Evolutionary conservation across 1,140 invertebrate genomes (phyloP).

Genomic region (Heterodera carotae): DNA sequence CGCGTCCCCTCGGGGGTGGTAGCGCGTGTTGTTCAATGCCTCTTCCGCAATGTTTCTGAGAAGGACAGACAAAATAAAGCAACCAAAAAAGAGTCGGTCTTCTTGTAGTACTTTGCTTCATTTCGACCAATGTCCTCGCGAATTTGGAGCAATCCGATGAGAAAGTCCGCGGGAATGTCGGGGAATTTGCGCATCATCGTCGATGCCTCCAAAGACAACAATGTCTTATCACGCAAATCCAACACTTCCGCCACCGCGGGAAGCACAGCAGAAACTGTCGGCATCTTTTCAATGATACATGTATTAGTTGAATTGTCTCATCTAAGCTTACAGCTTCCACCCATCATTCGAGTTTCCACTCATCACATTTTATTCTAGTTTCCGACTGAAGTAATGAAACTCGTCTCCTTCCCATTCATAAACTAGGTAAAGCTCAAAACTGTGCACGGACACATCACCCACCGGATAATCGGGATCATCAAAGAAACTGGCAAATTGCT

Average conservation of each 20-base stretch:
- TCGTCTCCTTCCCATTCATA: no score
- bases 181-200: constrained; percentile 53
- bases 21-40: constrained; percentile 42
- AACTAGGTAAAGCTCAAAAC: no score
- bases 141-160: constrained; percentile 37
- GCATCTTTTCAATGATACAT: constrained; percentile 43
- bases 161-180: constrained; percentile 47
- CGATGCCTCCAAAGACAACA: constrained; percentile 41
- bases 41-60: constrained; percentile 48
- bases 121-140: constrained; percentile 37
- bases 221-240: constrained; percentile 46
- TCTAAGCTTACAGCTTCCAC: no score
- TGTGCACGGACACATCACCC: no score
- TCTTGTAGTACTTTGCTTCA: constrained; percentile 27
- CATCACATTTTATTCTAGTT: no score
- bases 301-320: constrained; percentile 18
- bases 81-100: background rate
- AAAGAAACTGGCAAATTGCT: constrained; percentile 42
- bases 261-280: constrained; percentile 37
- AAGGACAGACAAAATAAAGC: background rate
- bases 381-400: no score
- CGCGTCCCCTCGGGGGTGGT: constrained; percentile 49
- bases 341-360: no score
- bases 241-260: constrained; percentile 51
- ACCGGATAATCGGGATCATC: constrained; percentile 42